These are phyloP conservation scores for Sphecodes monilicornis DNA, from an alignment of 2,888 invertebrate species.

Conservation along the genomic window DNA sequence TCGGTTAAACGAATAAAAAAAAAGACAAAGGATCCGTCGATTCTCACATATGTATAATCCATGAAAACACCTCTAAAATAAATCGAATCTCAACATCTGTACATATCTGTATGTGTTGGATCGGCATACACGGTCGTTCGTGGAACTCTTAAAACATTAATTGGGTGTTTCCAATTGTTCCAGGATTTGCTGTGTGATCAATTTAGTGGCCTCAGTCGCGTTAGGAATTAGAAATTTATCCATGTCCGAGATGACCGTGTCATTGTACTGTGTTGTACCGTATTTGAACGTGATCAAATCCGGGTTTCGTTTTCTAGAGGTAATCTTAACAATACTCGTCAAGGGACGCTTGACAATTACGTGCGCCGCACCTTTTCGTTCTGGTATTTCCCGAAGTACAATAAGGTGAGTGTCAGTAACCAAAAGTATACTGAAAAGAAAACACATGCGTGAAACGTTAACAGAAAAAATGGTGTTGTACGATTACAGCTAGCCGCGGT, in stretches of 20 bases:
- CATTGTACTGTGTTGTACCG: conserved; percentile 91
- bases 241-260: conserved; percentile 94
- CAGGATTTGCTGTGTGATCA: conserved; percentile 95
- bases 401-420: conserved; percentile 94
- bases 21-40: not conserved
- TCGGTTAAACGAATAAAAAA: conserved; percentile 40
- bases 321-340: conserved; percentile 97
- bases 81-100: conserved; percentile 28
- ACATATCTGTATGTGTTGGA: conserved; percentile 35
- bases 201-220: conserved; percentile 94
- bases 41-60: conserved; percentile 1
- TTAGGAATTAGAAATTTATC: conserved; percentile 97
- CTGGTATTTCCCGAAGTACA: conserved; percentile 92
- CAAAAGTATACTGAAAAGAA: conserved; percentile 90
- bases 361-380: conserved; percentile 92
- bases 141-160: conserved; percentile 61
- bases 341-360: conserved; percentile 95
- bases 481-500: not conserved
- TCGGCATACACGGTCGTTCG: conserved; percentile 19
- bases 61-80: conserved; percentile 22
- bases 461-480: not conserved
- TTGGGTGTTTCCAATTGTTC: conserved; percentile 85
- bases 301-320: conserved; percentile 97
- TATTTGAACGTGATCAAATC: conserved; percentile 99
- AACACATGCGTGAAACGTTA: conserved; percentile 14